Percentiles rank a stretch among this genome's conserved stretches.
These are phyloP conservation scores for Aethina tumida DNA, from an alignment of 1,140 invertebrate genomes.

Conservation along the genomic window DNA sequence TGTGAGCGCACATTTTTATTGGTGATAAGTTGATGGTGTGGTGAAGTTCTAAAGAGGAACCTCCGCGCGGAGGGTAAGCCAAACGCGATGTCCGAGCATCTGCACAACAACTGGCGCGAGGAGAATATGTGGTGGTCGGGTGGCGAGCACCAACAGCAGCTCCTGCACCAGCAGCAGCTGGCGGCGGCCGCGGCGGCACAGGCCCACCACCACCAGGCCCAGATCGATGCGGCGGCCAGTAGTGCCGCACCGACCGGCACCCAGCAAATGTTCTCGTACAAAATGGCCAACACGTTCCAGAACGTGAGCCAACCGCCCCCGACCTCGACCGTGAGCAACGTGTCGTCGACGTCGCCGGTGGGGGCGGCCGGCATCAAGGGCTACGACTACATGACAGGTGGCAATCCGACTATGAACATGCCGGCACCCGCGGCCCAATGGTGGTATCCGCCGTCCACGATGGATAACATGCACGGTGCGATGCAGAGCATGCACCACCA, in stretches of 20 bases:
- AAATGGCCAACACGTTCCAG: constrained; percentile 72
- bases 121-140: constrained; percentile 51
- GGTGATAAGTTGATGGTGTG: constrained; percentile 7
- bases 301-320: constrained; percentile 44
- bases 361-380: constrained; percentile 27
- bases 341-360: constrained; percentile 37
- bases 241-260: constrained; percentile 33
- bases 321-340: constrained; percentile 42
- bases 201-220: constrained; percentile 33
- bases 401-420: constrained; percentile 34
- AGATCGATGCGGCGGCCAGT: constrained; percentile 35
- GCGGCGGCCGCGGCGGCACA: constrained; percentile 43
- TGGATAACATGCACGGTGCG: constrained; percentile 34
- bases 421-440: constrained; percentile 52
- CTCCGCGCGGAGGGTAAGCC: constrained; percentile 5
- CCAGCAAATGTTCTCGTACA: constrained; percentile 73
- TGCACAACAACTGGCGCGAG: constrained; percentile 51
- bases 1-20: constrained; percentile 5
- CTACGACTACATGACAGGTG: constrained; percentile 51
- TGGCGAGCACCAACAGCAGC: constrained; percentile 39
- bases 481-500: constrained; percentile 28
- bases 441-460: constrained; percentile 49
- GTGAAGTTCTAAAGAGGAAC: constrained; percentile 2
- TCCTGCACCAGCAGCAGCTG: constrained; percentile 33
- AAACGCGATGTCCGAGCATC: constrained; percentile 33